phyloP scores from a whole-genome alignment of 2,113 vertebrate species.

The Cygnus buccinator region DNA sequence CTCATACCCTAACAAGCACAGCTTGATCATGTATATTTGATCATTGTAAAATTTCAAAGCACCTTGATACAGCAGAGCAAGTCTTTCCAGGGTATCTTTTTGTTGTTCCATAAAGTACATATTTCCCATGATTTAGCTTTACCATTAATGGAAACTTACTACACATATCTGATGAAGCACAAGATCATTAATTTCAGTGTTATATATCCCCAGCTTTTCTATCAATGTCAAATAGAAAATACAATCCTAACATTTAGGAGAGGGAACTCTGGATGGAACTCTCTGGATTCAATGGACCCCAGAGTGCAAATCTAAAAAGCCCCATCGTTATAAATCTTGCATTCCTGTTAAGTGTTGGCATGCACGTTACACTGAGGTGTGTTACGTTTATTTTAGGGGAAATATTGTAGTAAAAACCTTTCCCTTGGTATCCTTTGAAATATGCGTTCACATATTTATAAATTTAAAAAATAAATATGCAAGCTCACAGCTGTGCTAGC shows the following conservation, averaged over 20 bases:
- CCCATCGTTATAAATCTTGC: constrained; percentile 79
- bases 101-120: constrained; percentile 59
- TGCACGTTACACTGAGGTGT: constrained; percentile 73
- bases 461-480: constrained; percentile 14
- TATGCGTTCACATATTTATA: constrained; percentile 12
- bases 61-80: constrained; percentile 65
- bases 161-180: constrained; percentile 69
- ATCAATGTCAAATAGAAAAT: constrained; percentile 71
- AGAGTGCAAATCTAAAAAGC: constrained; percentile 76
- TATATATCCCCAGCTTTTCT: constrained; percentile 50
- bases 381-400: constrained; percentile 72
- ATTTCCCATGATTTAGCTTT: constrained; percentile 30
- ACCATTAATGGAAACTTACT: constrained; percentile 58
- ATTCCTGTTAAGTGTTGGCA: constrained; percentile 80
- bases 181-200: constrained; percentile 51
- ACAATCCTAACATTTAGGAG: constrained; percentile 63
- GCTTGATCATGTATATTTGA: constrained; percentile 84
- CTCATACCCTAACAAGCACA: constrained; percentile 77
- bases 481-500: not conserved
- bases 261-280: constrained; percentile 64
- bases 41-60: constrained; percentile 80
- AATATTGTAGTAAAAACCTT: constrained; percentile 43
- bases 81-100: constrained; percentile 61
- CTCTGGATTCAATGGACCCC: constrained; percentile 78
- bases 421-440: constrained; percentile 32